These are phyloP conservation scores for Eurytemora carolleeae DNA, from an alignment of 1,140 invertebrate species.

Conservation along the genomic window DNA sequence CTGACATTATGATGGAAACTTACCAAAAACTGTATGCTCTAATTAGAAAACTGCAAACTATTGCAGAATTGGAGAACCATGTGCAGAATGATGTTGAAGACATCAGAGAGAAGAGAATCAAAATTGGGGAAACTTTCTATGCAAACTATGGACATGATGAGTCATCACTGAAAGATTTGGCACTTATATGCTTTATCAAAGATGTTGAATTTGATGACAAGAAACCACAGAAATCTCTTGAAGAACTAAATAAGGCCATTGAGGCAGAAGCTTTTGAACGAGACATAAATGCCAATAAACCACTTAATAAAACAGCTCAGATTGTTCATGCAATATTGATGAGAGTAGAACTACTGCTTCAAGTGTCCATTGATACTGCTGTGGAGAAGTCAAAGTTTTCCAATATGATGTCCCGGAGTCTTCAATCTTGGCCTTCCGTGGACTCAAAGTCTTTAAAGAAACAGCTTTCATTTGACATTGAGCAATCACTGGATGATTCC, in stretches of 20 bases:
- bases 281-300: neutral
- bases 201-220: constrained; percentile 22
- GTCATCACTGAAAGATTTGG: constrained; percentile 24
- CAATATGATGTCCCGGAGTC: constrained; percentile 8
- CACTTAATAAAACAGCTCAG: constrained; percentile 23
- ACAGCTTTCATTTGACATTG: constrained; percentile 2
- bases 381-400: constrained; percentile 15
- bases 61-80: constrained; percentile 26
- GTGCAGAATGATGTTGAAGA: constrained; percentile 26
- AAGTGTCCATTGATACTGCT: constrained; percentile 24
- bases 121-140: constrained; percentile 22
- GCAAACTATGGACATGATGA: constrained; percentile 26
- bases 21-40: constrained; percentile 24
- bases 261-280: neutral
- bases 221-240: neutral
- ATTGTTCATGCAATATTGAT: constrained; percentile 23
- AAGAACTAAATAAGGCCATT: neutral
- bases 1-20: constrained; percentile 23
- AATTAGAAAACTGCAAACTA: constrained; percentile 25
- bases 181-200: constrained; percentile 26
- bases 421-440: neutral
- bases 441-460: neutral
- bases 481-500: constrained; percentile 9
- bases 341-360: constrained; percentile 24
- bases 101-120: constrained; percentile 18